Evolutionary conservation across 2,888 invertebrate species (phyloP).

Genomic region (Lasioglossum leucozonium): DNA sequence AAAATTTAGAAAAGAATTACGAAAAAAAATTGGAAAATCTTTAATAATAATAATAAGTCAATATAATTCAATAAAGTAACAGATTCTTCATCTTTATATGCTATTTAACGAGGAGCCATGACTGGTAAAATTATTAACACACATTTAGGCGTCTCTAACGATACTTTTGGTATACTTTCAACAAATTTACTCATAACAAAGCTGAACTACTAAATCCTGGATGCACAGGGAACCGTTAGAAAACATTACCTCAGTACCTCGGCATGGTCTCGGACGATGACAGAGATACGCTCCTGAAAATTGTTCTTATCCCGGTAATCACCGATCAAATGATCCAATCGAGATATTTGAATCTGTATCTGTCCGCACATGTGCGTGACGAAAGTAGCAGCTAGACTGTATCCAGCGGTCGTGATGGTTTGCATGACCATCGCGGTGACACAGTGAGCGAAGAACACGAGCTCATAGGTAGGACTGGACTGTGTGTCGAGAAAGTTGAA

Average conservation of each 20-base stretch:
- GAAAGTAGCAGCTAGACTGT: conserved; percentile 58
- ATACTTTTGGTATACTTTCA: background rate
- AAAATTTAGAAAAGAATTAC: no score
- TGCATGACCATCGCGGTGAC: conserved; percentile 66
- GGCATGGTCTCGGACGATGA: conserved; percentile 4
- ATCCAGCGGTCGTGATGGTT: conserved; percentile 63
- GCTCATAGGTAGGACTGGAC: conserved; percentile 70
- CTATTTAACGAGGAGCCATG: background rate
- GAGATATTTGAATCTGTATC: conserved; percentile 46
- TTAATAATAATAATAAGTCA: no score
- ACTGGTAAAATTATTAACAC: background rate
- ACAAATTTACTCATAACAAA: background rate
- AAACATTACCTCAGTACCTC: conserved; percentile 22
- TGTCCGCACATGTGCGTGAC: conserved; percentile 67
- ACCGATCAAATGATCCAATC: conserved; percentile 5
- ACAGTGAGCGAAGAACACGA: conserved; percentile 71
- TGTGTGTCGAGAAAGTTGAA: conserved; percentile 66
- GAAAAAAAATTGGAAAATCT: no score
- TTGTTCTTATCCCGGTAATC: background rate
- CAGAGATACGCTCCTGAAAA: background rate
- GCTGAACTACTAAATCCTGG: background rate
- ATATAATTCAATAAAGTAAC: no score
- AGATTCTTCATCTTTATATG: no score
- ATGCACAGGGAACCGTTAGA: background rate
- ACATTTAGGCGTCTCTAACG: background rate